These are phyloP conservation scores for Rhinichthys osculus DNA, from an alignment of 2,797 vertebrate species.

Conservation along the genomic window DNA sequence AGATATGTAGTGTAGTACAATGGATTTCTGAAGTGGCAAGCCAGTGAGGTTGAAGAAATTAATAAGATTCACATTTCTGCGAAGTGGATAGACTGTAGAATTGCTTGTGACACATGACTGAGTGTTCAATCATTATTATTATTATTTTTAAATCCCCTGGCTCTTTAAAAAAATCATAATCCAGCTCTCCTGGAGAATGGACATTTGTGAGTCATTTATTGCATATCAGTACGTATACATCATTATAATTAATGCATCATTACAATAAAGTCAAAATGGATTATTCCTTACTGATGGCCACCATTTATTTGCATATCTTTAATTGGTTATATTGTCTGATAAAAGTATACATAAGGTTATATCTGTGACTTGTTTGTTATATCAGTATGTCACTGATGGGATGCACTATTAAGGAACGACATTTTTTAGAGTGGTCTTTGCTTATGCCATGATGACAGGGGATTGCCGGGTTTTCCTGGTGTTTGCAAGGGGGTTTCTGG, in stretches of 20 bases:
- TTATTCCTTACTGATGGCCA: not conserved
- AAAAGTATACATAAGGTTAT: not conserved
- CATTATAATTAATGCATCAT: not conserved
- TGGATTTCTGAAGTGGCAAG: too few relatives aligned
- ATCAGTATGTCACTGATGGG: not conserved
- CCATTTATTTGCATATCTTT: not conserved
- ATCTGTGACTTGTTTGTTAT: not conserved
- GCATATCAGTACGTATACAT: not conserved
- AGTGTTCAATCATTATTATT: not conserved
- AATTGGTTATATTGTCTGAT: not conserved
- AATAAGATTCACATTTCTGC: not conserved
- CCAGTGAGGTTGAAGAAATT: constrained; percentile 20
- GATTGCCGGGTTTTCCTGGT: not conserved
- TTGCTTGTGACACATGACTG: not conserved
- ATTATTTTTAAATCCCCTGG: not conserved
- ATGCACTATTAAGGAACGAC: too few relatives aligned
- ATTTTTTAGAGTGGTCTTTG: too few relatives aligned
- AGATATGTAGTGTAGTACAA: not conserved
- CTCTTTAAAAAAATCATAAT: not conserved
- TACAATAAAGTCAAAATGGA: not conserved
- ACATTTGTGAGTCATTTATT: not conserved
- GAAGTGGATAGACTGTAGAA: not conserved
- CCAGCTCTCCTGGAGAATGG: not conserved
- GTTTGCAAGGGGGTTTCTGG: not conserved
- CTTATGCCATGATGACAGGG: too few relatives aligned